Percentiles rank a stretch among this genome's conserved stretches.
Conservation (phyloP, 1,140 invertebrate genomes). For the Asobara japonica region DNA sequence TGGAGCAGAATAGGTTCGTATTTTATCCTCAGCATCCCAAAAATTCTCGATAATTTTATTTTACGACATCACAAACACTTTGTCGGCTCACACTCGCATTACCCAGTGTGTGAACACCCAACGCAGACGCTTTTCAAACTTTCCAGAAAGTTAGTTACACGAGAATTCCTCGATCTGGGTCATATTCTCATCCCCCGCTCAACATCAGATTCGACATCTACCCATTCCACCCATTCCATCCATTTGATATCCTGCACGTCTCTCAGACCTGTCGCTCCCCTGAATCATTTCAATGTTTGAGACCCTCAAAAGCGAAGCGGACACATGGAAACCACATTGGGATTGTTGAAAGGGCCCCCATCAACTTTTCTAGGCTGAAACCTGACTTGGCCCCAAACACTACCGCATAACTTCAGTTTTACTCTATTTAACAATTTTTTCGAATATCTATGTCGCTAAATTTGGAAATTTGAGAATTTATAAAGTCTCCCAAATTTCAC, state of each 20-base stretch:
- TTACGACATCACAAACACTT: background rate
- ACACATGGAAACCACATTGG: background rate
- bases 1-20: too few relatives aligned
- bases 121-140: background rate
- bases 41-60: background rate
- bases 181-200: conserved; percentile 13
- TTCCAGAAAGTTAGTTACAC: conserved; percentile 32
- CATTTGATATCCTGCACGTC: background rate
- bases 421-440: background rate
- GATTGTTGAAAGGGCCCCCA: background rate
- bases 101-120: background rate
- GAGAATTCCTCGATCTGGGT: conserved; percentile 26
- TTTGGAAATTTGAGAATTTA: too few relatives aligned
- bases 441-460: too few relatives aligned
- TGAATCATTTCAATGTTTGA: conserved; percentile 7
- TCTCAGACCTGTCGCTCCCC: background rate
- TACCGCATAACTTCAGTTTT: background rate
- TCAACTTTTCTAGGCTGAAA: background rate
- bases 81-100: background rate
- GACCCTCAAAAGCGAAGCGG: background rate
- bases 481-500: background rate
- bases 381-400: too few relatives aligned
- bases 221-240: background rate
- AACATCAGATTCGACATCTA: background rate
- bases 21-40: too few relatives aligned